phyloP scores from a whole-genome alignment of 2,113 vertebrate genomes.

The Clarias macrocephalus region DNA sequence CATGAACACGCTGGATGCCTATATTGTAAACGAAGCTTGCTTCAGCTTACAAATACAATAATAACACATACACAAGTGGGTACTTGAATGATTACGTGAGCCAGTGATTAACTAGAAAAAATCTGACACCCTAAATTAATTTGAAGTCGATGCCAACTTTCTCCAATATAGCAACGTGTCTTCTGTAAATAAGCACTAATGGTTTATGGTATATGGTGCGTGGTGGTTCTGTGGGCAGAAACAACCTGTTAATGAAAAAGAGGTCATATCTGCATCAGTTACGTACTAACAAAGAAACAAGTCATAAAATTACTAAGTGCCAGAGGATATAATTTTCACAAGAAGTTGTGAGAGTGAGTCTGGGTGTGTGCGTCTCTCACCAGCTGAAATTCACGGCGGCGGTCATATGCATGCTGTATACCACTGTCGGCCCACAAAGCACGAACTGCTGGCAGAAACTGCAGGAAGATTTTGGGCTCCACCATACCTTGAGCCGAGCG shows the following conservation, averaged over 20 bases:
- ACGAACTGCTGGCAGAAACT: slow-evolving; percentile 83
- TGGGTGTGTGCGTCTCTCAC: slow-evolving; percentile 73
- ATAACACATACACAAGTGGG: background rate
- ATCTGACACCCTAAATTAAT: too few relatives aligned
- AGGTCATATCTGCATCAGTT: too few relatives aligned
- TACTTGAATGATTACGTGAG: background rate
- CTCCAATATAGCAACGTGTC: too few relatives aligned
- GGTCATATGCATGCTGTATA: slow-evolving; percentile 92
- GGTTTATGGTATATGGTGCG: too few relatives aligned
- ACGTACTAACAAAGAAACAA: background rate
- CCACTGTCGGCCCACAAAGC: slow-evolving; percentile 87
- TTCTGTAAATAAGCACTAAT: too few relatives aligned
- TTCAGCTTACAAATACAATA: background rate
- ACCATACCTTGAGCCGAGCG: slow-evolving; percentile 85
- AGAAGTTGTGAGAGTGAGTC: background rate
- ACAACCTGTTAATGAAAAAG: too few relatives aligned
- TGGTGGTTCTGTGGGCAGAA: too few relatives aligned
- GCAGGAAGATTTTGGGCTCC: slow-evolving; percentile 80
- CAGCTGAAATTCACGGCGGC: slow-evolving; percentile 94
- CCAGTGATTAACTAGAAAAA: background rate
- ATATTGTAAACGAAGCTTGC: background rate
- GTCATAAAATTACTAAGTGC: background rate
- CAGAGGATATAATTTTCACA: background rate
- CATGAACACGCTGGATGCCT: background rate
- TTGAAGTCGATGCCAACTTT: too few relatives aligned